Conservation (phyloP, 2,888 invertebrate genomes). For the Allacma fusca region DNA sequence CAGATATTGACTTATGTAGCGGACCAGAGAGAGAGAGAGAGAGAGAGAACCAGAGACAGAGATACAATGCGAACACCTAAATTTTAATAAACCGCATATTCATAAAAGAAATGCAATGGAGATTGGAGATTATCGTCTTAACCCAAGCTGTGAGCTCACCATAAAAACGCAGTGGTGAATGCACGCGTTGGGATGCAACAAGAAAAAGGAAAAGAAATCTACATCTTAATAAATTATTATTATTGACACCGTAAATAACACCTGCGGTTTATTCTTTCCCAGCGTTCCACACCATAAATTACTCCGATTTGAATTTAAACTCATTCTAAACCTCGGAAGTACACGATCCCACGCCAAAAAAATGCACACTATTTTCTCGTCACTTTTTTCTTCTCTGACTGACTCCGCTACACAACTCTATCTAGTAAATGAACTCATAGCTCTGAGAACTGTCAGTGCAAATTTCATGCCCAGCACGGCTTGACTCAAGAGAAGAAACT, state of each 20-base stretch:
- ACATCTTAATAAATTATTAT: slow-evolving; percentile 18
- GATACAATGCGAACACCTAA: background rate
- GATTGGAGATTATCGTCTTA: too few relatives aligned
- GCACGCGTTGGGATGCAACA: background rate
- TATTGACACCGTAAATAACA: slow-evolving; percentile 22
- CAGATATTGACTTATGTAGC: background rate
- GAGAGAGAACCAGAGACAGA: too few relatives aligned
- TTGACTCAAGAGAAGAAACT: background rate
- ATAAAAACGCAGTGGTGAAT: background rate
- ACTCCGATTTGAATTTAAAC: background rate
- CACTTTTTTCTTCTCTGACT: too few relatives aligned
- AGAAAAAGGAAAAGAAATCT: background rate
- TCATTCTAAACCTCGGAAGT: background rate
- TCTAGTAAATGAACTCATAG: background rate
- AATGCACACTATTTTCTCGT: too few relatives aligned
- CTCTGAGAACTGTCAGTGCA: background rate
- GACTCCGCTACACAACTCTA: too few relatives aligned
- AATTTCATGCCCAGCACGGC: background rate
- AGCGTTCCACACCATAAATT: slow-evolving; percentile 16
- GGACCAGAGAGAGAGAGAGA: background rate
- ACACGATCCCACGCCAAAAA: too few relatives aligned
- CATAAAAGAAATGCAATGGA: too few relatives aligned
- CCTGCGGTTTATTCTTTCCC: slow-evolving; percentile 7
- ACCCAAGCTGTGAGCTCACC: background rate
- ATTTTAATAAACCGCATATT: background rate